phyloP scores from a whole-genome alignment of 92 coral and sea anemone genomes.

The Zoanthus sociatus region DNA sequence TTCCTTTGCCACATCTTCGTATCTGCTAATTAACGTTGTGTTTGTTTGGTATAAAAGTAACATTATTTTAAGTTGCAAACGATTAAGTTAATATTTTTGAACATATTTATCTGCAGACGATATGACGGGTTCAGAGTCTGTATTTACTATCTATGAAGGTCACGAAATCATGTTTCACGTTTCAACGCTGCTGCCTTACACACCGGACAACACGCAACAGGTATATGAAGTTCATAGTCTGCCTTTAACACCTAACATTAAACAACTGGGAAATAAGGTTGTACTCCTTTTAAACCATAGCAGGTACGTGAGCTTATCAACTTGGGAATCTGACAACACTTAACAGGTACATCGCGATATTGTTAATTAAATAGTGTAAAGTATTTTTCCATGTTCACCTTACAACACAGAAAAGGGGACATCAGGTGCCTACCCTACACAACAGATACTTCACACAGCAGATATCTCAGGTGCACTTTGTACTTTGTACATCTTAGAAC shows the following conservation, averaged over 20 bases:
- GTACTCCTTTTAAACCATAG: neutral
- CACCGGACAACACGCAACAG: constrained; percentile 98
- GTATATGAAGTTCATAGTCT: constrained; percentile 52
- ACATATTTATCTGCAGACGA: constrained; percentile 65
- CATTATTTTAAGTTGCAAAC: neutral
- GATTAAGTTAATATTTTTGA: neutral
- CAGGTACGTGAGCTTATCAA: neutral
- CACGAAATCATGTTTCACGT: constrained; percentile 99
- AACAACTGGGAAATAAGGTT: neutral
- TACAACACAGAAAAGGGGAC: too few relatives aligned
- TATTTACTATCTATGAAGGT: constrained; percentile 92
- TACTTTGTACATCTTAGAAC: neutral
- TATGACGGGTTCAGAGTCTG: constrained; percentile 96
- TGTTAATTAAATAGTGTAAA: too few relatives aligned
- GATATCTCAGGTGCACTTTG: too few relatives aligned
- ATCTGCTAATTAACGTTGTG: too few relatives aligned
- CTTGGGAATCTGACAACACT: neutral
- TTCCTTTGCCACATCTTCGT: too few relatives aligned
- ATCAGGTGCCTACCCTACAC: too few relatives aligned
- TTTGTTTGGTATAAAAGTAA: too few relatives aligned
- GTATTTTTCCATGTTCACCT: constrained; percentile 24
- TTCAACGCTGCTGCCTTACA: constrained; percentile 89
- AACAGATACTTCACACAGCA: too few relatives aligned
- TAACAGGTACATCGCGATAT: neutral
- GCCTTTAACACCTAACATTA: neutral